A percentile compares a stretch with the other conserved stretches of the same genome.
These are phyloP conservation scores for Drosophila burlai DNA, from an alignment of 1,140 invertebrate species.

Conservation along the genomic window DNA sequence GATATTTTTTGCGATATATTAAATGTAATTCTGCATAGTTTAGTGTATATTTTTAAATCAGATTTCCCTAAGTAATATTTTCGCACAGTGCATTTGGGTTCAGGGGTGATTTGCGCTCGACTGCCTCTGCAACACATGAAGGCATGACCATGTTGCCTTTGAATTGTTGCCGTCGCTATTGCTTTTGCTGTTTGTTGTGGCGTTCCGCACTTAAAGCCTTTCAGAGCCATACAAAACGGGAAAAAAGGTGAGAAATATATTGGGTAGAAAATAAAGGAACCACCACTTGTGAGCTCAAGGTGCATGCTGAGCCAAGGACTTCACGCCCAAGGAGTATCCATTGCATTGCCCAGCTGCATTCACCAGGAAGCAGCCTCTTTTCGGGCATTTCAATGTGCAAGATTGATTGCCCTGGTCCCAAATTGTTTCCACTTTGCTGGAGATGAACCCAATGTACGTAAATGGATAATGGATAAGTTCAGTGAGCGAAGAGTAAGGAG, in stretches of 20 bases:
- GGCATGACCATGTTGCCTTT: slow-evolving; percentile 43
- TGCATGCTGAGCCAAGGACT: slow-evolving; percentile 46
- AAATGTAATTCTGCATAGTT: no score
- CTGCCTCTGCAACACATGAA: slow-evolving; percentile 65
- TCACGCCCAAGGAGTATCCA: slow-evolving; percentile 24
- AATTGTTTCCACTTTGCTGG: slow-evolving; percentile 45
- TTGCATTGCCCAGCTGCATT: slow-evolving; percentile 41
- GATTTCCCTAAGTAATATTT: not conserved
- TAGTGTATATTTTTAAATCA: no score
- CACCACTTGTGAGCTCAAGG: slow-evolving; percentile 57
- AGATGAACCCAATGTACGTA: slow-evolving; percentile 32
- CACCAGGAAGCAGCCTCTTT: slow-evolving; percentile 31
- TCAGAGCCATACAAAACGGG: slow-evolving; percentile 55
- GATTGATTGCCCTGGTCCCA: slow-evolving; percentile 55
- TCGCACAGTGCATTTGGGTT: slow-evolving; percentile 21
- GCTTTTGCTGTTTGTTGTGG: slow-evolving; percentile 69
- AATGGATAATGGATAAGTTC: slow-evolving; percentile 14
- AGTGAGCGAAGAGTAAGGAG: not conserved
- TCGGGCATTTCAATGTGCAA: slow-evolving; percentile 39
- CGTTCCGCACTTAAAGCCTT: slow-evolving; percentile 69
- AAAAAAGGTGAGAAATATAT: slow-evolving; percentile 44
- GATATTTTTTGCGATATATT: no score
- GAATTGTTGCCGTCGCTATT: slow-evolving; percentile 48
- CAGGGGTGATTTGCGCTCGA: slow-evolving; percentile 58
- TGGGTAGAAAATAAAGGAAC: slow-evolving; percentile 37